Percentiles rank a stretch among this genome's conserved stretches.
Conservation (phyloP, 2,888 invertebrate species). For the Eugnorisma glareosa region DNA sequence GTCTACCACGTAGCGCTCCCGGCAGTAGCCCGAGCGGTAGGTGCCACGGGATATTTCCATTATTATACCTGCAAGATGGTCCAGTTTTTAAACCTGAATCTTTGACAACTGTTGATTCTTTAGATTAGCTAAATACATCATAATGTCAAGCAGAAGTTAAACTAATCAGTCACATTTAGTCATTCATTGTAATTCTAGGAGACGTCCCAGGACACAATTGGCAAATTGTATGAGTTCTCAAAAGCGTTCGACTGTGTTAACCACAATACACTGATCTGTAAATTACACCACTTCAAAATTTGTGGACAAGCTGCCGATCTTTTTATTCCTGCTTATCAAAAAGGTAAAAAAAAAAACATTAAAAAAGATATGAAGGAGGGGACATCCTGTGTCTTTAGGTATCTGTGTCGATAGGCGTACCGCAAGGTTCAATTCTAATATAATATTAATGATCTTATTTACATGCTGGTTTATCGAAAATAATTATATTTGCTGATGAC, state of each 20-base stretch:
- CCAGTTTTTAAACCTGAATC: not conserved
- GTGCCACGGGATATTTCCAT: constrained; percentile 96
- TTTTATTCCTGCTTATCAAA: not conserved
- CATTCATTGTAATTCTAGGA: not conserved
- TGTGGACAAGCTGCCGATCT: not conserved
- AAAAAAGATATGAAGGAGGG: not conserved
- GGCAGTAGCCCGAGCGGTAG: constrained; percentile 95
- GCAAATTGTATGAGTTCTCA: not conserved
- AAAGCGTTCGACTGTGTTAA: not conserved
- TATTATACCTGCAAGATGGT: constrained; percentile 90
- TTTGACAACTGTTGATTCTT: not conserved
- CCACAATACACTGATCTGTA: not conserved
- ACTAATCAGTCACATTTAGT: not conserved
- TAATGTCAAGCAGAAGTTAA: not conserved
- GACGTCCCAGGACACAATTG: not conserved
- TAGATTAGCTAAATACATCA: not conserved
- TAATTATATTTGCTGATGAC: too few species aligned
- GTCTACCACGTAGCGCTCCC: constrained; percentile 94
- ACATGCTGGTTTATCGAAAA: too few species aligned
- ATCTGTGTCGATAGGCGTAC: not conserved
- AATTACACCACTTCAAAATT: not conserved
- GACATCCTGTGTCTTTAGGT: not conserved
- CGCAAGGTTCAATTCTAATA: not conserved
- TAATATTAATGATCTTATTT: too few species aligned
- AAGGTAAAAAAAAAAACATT: not conserved